A percentile compares a stretch with the other conserved stretches of the same genome.
phyloP scores from a whole-genome alignment of 2,888 invertebrate species.

The Melangyna quadrimaculata region DNA sequence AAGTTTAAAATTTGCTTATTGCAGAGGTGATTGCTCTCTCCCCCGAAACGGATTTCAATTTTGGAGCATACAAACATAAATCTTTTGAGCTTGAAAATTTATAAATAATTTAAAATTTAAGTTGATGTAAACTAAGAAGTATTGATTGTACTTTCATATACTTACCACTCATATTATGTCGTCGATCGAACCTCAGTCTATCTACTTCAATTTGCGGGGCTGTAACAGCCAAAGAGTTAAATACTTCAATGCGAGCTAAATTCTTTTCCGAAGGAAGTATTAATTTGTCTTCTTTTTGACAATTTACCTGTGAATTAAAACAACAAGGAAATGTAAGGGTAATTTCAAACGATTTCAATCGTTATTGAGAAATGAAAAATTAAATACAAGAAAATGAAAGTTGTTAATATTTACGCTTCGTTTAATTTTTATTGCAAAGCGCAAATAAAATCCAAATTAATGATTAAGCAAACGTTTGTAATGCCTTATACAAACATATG shows the following conservation, averaged over 20 bases:
- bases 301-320: slow-evolving; percentile 79
- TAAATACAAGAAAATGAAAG: slow-evolving; percentile 40
- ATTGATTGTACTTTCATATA: slow-evolving; percentile 20
- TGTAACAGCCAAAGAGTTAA: slow-evolving; percentile 90
- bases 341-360: slow-evolving; percentile 14
- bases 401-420: slow-evolving; percentile 50
- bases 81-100: no score
- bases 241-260: slow-evolving; percentile 85
- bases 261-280: slow-evolving; percentile 78
- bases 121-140: no score
- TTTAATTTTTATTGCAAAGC: slow-evolving; percentile 3
- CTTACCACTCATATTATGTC: slow-evolving; percentile 80
- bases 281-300: slow-evolving; percentile 78
- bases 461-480: slow-evolving; percentile 3
- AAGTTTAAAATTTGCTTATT: no score
- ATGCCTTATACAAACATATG: not conserved
- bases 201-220: slow-evolving; percentile 90
- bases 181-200: slow-evolving; percentile 78
- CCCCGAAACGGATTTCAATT: no score
- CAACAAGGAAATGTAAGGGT: slow-evolving; percentile 10
- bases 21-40: no score
- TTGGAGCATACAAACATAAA: no score
- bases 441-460: not conserved
- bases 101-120: no score
- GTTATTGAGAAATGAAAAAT: slow-evolving; percentile 15